Evolutionary conservation across 2,113 vertebrate genomes (phyloP).

Genomic region (Craseonycteris thonglongyai): DNA sequence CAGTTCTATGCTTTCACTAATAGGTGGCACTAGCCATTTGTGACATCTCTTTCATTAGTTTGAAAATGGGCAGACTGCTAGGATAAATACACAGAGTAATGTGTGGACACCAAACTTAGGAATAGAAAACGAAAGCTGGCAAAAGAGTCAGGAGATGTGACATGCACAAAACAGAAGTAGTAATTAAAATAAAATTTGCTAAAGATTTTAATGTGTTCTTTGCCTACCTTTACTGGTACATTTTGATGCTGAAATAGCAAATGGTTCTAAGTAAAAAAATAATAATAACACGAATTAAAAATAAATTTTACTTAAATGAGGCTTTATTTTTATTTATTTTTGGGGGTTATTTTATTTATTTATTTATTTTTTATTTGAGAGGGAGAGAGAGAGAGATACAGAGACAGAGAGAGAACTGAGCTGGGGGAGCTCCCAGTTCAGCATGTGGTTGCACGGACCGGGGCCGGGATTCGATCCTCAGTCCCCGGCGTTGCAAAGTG

Average conservation of each 20-base stretch:
- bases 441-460: too few relatives aligned
- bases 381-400: too few relatives aligned
- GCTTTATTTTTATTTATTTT: too few relatives aligned
- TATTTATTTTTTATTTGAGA: too few relatives aligned
- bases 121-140: neutral
- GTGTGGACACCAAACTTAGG: neutral
- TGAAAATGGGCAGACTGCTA: constrained; percentile 21
- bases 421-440: too few relatives aligned
- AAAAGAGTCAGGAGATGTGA: neutral
- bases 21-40: constrained; percentile 75
- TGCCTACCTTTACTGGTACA: neutral
- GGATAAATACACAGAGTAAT: neutral
- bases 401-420: too few relatives aligned
- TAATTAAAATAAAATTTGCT: neutral
- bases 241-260: neutral
- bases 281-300: neutral
- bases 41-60: constrained; percentile 43
- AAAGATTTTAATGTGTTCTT: neutral
- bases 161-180: neutral
- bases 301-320: neutral
- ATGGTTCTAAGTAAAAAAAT: neutral
- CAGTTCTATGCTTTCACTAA: constrained; percentile 66
- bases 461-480: too few relatives aligned
- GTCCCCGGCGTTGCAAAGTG: too few relatives aligned
- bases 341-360: too few relatives aligned